Conservation (phyloP, 23 tunicate genomes). For the Phallusia fumigata region DNA sequence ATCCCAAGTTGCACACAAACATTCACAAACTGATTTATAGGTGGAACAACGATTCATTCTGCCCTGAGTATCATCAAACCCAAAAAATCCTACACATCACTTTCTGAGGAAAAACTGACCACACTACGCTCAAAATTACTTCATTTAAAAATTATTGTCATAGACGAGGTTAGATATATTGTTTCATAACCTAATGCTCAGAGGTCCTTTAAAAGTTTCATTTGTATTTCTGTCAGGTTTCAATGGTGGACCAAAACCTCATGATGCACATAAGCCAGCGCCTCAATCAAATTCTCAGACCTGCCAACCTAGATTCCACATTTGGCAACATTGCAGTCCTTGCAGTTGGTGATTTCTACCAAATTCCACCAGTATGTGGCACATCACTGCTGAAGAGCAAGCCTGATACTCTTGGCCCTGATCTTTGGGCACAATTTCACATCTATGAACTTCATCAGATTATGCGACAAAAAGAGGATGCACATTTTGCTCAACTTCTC, state of each 20-base stretch:
- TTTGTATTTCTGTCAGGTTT: neutral
- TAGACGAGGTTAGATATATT: neutral
- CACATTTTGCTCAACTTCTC: neutral
- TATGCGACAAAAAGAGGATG: conserved; percentile 4
- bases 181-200: too few relatives aligned
- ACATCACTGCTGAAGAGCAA: neutral
- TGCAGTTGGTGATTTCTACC: conserved; percentile 27
- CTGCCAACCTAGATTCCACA: neutral
- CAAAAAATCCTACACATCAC: neutral
- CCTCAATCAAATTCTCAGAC: neutral
- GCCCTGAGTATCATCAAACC: neutral
- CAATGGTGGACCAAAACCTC: conserved; percentile 8
- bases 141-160: neutral
- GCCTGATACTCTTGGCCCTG: neutral
- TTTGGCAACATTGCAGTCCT: neutral
- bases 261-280: neutral
- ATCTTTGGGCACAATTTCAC: conserved; percentile 1
- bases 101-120: neutral
- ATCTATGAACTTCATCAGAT: neutral
- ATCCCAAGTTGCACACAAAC: too few relatives aligned
- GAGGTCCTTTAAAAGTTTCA: too few relatives aligned
- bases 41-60: neutral
- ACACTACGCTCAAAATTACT: neutral
- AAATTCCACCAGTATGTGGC: neutral
- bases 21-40: too few relatives aligned